Base-by-base conservation (phyloP, 2,888 invertebrate species). In the Drosophila affinis region DNA sequence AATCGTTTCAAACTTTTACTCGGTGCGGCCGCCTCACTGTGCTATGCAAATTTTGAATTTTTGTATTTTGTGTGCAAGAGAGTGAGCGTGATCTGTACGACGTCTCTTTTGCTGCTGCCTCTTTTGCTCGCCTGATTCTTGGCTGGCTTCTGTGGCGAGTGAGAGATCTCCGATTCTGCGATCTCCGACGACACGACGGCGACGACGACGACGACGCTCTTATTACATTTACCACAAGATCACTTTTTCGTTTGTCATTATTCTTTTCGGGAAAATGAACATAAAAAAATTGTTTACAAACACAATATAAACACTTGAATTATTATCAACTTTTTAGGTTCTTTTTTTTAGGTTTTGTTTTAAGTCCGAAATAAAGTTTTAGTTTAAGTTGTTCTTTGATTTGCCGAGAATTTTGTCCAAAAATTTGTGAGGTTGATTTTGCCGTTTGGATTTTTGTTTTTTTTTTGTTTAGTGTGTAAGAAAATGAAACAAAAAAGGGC, bases 401-500 rank as follows among this genome's bases (percentile, higher is more conserved):
- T 76, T 79, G 77, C 75, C 68, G 73, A 63, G 53, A 48, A 18
- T 75, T 69, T 56, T 71, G 68, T 63, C 56, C 65, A 58, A 73
- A 73, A 65, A 56, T 63, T 69, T 71, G 68, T 59, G 45, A 49
- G 62, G 61, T 62, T 63, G 29, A 32, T 45, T 75, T 29, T 29
- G 29, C 29, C 29, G 29, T 29, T 29, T 29, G 29, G 29, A 29
- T 29, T 29, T 29, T 29, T 9, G 29, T 29, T 9, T 29, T 27
- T 27, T 69, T 78, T 63, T 47, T 75, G 65, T 80, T 79, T 77
- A 72, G 70, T 64, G 76, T 49, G 49, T 47, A 77, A 81, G 77
- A 87, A 89, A 87, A 87, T 83, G 56, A 89, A 89, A 80, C 73
- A 90, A 90, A 89, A 91, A 89, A 91, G 88, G 88, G 88, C 90